Percentiles rank a stretch among this genome's conserved stretches.
phyloP scores from a whole-genome alignment of 2,113 vertebrate species.

The Leucosticte australis region DNA sequence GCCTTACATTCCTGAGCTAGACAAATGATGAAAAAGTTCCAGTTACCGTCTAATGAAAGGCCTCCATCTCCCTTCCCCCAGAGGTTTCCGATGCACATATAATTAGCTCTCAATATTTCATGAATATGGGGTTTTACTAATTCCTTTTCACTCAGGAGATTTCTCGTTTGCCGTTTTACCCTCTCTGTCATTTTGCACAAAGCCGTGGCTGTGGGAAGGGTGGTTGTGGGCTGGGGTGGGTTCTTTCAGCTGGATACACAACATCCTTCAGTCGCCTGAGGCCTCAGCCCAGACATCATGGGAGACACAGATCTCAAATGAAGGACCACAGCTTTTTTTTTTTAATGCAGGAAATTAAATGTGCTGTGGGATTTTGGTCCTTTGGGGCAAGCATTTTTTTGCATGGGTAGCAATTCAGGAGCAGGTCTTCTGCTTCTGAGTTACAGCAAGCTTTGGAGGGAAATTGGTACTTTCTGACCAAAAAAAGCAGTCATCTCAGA shows the following conservation, averaged over 20 bases:
- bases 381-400: background rate
- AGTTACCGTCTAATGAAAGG: constrained; percentile 70
- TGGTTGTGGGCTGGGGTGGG: background rate
- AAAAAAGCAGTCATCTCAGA: background rate
- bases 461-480: background rate
- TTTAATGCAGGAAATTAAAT: background rate
- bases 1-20: constrained; percentile 68
- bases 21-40: constrained; percentile 70
- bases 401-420: background rate
- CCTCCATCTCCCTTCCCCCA: constrained; percentile 63
- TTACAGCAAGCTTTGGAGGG: background rate
- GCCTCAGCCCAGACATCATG: background rate
- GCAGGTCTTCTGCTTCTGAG: background rate
- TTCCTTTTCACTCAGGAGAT: constrained; percentile 66
- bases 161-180: background rate
- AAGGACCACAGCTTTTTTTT: background rate
- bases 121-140: constrained; percentile 62
- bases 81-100: constrained; percentile 71
- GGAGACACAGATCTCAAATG: background rate
- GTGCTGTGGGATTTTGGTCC: background rate
- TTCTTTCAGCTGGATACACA: background rate
- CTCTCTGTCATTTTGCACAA: constrained; percentile 57
- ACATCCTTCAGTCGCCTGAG: background rate
- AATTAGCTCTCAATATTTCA: constrained; percentile 63
- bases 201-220: constrained; percentile 5